Conservation (phyloP, 2,888 invertebrate species). For the Perizoma affinitatum region DNA sequence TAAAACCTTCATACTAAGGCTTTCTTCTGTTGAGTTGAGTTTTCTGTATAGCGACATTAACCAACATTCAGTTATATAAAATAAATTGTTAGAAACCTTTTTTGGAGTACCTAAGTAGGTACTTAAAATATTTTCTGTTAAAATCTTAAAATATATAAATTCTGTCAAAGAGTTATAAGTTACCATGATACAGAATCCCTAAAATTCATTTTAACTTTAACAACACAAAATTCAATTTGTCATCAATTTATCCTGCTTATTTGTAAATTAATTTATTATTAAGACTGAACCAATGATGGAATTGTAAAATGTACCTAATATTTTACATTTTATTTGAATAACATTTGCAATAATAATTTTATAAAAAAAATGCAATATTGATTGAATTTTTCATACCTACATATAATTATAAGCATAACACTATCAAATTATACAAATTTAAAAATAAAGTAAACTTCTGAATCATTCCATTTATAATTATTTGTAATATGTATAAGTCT, state of each 20-base stretch:
- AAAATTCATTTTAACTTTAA: background rate
- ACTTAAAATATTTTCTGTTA: background rate
- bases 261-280: slow-evolving; percentile 60
- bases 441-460: slow-evolving; percentile 53
- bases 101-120: too few species aligned
- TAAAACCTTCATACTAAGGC: too few species aligned
- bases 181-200: too few species aligned
- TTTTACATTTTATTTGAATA: slow-evolving; percentile 32
- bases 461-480: slow-evolving; percentile 56
- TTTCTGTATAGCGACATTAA: too few species aligned
- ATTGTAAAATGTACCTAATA: slow-evolving; percentile 39
- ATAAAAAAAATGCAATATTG: slow-evolving; percentile 28
- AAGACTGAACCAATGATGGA: slow-evolving; percentile 72
- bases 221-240: slow-evolving; percentile 3
- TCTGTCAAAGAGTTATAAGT: too few species aligned
- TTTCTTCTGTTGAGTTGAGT: too few species aligned
- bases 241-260: too few species aligned
- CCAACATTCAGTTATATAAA: too few species aligned
- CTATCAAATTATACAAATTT: slow-evolving; percentile 20
- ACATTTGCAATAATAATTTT: slow-evolving; percentile 9
- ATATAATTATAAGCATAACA: slow-evolving; percentile 51
- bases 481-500: too few species aligned
- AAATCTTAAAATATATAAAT: background rate
- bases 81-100: too few species aligned
- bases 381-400: slow-evolving; percentile 29